phyloP scores from a whole-genome alignment of 2,888 invertebrate genomes.

The Myathropa florea region DNA sequence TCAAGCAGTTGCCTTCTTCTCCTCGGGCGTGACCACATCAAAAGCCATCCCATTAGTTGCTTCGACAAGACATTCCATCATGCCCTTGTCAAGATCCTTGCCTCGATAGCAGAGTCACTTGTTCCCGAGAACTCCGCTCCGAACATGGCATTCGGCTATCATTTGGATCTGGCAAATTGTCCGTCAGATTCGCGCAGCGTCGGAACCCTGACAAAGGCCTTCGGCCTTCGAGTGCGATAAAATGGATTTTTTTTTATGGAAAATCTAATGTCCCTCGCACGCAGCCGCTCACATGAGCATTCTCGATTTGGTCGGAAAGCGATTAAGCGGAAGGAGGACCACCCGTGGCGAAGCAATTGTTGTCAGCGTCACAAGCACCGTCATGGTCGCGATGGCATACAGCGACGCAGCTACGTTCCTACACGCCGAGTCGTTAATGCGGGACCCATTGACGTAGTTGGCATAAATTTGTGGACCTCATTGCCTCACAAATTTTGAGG shows the following conservation, averaged over 20 bases:
- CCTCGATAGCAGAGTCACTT: not conserved
- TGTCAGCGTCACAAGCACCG: not conserved
- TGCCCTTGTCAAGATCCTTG: conserved; percentile 15
- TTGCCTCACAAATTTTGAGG: not conserved
- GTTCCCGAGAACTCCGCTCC: not conserved
- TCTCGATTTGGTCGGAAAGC: not conserved
- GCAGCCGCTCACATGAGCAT: not conserved
- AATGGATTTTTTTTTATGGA: not conserved
- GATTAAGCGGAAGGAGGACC: not conserved
- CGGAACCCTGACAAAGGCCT: not conserved
- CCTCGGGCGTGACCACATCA: not conserved
- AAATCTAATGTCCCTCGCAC: not conserved
- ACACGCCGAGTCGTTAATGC: not conserved
- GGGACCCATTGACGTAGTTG: conserved; percentile 26
- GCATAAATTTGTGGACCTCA: conserved; percentile 1
- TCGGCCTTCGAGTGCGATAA: not conserved
- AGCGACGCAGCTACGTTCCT: not conserved
- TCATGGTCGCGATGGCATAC: not conserved
- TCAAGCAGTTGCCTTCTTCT: too few relatives aligned
- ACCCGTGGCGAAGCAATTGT: not conserved
- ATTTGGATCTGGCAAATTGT: not conserved
- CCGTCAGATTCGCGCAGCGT: not conserved
- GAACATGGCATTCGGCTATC: not conserved
- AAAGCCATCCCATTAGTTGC: not conserved
- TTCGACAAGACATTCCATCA: conserved; percentile 14